Base-by-base conservation (phyloP, 2,888 invertebrate species). In the Epirrita christyi region DNA sequence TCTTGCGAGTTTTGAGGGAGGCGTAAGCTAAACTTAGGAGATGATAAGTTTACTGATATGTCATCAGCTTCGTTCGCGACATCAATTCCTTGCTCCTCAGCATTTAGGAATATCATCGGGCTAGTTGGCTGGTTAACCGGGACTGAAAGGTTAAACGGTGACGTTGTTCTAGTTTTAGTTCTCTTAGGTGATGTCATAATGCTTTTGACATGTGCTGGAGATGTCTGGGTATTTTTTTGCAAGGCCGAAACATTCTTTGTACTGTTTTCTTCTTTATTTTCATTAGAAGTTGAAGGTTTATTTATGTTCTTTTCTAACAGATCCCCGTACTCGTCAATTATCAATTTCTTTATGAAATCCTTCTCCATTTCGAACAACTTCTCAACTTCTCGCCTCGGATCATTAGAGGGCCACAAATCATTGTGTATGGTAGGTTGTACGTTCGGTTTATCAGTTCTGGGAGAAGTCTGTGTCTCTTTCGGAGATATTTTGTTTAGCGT, bases 381-480 rank as follows among this genome's bases (percentile, higher is more conserved):
- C 61, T 85, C 85, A 0, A 89, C 77, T 64, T 90, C 86, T n/a
- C 76, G 78, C 52, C 75, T 79, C 4, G 86, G 81, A 50, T 90
- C 86, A 34, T 82, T 75, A 1, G 81, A 67, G 9, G 87, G 75
- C 88, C 88, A 86, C 14, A 90, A 66, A 55, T 89, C 84, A 53
- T 91, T 91, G 53, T 83, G 85, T 59, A 89, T 90, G 9, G 53
- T 58, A 1, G 88, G 85, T 63, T 86, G 80, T 54, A 86, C 69
- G 52, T 70, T 80, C 21, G 64, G 38, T 52, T 38, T 78, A 13
- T 83, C 85, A 53, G 68, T 75, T 63, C 75, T 78, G 0, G 92
- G 88, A 8, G 91, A 86, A 1, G 92, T 92, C 68, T 92, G 92
- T 1, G 91, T 91, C 75, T 89, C 87, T 75, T 90, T 91, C 15